These are phyloP conservation scores for Brachyhypopomus gauderio DNA, from an alignment of 2,113 vertebrate genomes.

Conservation along the genomic window DNA sequence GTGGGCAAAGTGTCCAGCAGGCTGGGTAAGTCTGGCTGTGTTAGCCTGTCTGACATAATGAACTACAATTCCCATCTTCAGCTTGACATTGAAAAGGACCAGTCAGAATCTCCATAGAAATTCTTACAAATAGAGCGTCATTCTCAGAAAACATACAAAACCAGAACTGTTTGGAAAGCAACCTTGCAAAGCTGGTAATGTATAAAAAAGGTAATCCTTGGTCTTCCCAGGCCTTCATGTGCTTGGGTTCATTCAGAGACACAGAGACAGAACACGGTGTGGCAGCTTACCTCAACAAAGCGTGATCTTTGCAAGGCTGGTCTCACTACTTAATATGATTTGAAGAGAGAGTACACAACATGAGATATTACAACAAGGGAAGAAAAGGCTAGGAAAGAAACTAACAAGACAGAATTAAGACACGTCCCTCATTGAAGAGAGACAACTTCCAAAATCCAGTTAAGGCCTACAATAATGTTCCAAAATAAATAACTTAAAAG, in stretches of 20 bases:
- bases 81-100: neutral
- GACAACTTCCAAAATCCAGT: slow-evolving; percentile 30
- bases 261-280: neutral
- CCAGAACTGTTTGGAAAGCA: slow-evolving; percentile 3
- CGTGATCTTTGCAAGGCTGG: neutral
- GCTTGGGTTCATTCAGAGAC: neutral
- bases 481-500: slow-evolving; percentile 74
- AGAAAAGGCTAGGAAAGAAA: neutral
- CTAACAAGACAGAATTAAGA: slow-evolving; percentile 38
- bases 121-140: neutral
- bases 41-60: too few relatives aligned
- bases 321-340: slow-evolving; percentile 1
- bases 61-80: neutral
- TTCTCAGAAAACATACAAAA: slow-evolving; percentile 26
- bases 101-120: slow-evolving; percentile 10
- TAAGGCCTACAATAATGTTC: slow-evolving; percentile 39
- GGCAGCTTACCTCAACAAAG: slow-evolving; percentile 19
- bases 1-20: too few relatives aligned
- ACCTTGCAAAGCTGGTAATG: slow-evolving; percentile 27
- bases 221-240: neutral
- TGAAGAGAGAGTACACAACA: neutral
- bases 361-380: neutral
- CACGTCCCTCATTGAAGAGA: slow-evolving; percentile 47
- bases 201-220: slow-evolving; percentile 31
- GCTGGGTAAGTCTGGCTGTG: too few relatives aligned